Percentiles rank a stretch among this genome's conserved stretches.
Evolutionary conservation across 2,797 vertebrate genomes (phyloP).

Genomic region (Lacerta viridis): DNA sequence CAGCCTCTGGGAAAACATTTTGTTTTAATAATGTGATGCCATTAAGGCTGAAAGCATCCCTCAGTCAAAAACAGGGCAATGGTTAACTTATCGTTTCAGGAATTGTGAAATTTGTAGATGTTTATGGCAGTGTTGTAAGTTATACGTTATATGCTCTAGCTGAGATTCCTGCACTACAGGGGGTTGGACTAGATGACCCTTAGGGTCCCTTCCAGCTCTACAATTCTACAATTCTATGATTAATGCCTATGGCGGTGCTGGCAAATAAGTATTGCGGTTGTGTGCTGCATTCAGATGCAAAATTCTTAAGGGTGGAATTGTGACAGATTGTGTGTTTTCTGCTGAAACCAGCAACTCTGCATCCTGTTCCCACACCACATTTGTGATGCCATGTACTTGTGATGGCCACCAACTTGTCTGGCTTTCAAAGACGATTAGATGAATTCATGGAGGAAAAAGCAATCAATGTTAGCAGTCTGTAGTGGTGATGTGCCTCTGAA

Average conservation of each 20-base stretch:
- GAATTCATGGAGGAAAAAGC: too few species aligned
- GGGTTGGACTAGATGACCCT: too few species aligned
- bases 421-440: too few species aligned
- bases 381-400: too few species aligned
- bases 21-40: not conserved
- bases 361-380: not conserved
- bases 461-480: too few species aligned
- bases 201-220: too few species aligned
- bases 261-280: not conserved
- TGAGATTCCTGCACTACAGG: too few species aligned
- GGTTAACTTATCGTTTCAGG: not conserved
- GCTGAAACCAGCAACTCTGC: not conserved
- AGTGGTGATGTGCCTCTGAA: too few species aligned
- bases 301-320: not conserved
- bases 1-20: not conserved
- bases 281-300: not conserved
- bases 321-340: not conserved
- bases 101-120: not conserved
- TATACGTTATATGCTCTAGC: too few species aligned
- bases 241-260: not conserved
- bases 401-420: too few species aligned
- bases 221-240: too few species aligned
- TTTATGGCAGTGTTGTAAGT: not conserved
- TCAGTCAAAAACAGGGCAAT: not conserved
- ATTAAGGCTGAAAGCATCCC: not conserved